A percentile compares a stretch with the other conserved stretches of the same genome.
Conservation (phyloP, 2,113 vertebrate species). For the human region GRCh38 chr13:60356501-60357000, state of each 20-base stretch:
- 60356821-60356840: not conserved
- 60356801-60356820: not conserved
- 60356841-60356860: not conserved
- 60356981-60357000: not conserved
- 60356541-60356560: fast-evolving
- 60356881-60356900: not conserved
- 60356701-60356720: not conserved
- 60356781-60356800: not conserved
- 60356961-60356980: not conserved
- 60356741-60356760: not conserved
- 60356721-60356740: not conserved
- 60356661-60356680: not conserved
- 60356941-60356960: not conserved
- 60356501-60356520: too few relatives aligned
- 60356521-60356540: too few relatives aligned
- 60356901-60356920: not conserved
- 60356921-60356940: not conserved
- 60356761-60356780: not conserved
- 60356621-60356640: not conserved
- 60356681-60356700: not conserved
- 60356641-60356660: not conserved
- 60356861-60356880: not conserved
- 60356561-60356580: too few relatives aligned
- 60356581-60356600: not conserved
- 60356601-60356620: not conserved